Evolutionary conservation across 2,888 invertebrate genomes (phyloP).

Genomic region (Nephrocerus scutellatus): DNA sequence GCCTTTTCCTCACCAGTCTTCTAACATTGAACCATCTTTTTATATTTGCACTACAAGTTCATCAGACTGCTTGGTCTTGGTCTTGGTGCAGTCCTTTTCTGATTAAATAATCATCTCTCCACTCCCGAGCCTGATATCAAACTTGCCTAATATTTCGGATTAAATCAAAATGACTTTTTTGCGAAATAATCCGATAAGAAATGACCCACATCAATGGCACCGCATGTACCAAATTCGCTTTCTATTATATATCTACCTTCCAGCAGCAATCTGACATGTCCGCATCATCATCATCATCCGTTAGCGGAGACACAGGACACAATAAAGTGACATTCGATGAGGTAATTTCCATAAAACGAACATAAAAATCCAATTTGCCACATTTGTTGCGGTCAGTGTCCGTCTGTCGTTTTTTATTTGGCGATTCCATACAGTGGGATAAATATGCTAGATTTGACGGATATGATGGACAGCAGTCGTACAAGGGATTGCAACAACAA

Average conservation of each 20-base stretch:
- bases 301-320: not conserved
- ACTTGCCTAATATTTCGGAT: no score
- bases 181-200: constrained; percentile 13
- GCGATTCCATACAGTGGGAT: no score
- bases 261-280: constrained; percentile 21
- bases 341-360: constrained; percentile 38
- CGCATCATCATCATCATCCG: constrained; percentile 8
- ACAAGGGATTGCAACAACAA: constrained; percentile 5
- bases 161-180: constrained; percentile 7
- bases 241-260: constrained; percentile 26
- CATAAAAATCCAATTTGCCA: constrained; percentile 41
- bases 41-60: no score
- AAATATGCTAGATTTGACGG: no score
- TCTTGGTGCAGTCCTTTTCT: constrained; percentile 5
- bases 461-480: no score
- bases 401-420: constrained; percentile 20
- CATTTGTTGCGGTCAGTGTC: constrained; percentile 38
- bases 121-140: no score
- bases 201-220: constrained; percentile 14
- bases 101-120: no score
- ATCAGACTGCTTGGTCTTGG: no score
- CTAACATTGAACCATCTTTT: no score
- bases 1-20: no score
- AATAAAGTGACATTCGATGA: constrained; percentile 30
- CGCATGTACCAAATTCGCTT: constrained; percentile 27